Base-by-base conservation (phyloP, 2,113 vertebrate species). In the Leptodactylus fuscus region DNA sequence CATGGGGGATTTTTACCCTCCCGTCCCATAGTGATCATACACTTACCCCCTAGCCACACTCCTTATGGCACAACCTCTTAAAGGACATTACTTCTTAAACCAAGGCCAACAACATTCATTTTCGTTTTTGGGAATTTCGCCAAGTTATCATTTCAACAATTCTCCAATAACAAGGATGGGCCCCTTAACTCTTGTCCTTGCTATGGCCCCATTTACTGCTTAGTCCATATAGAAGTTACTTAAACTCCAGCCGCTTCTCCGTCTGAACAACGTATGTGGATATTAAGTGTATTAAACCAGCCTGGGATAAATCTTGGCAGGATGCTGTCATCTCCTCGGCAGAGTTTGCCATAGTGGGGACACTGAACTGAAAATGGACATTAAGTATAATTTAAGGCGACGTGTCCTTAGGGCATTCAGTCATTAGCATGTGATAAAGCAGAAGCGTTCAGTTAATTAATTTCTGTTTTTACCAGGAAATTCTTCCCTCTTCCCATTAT, bases 391-490 rank as follows among this genome's bases (percentile, higher is more conserved):
- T 85, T 85, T 85, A 85, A 51, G 83, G 51, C 15, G 83, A 85
- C 75, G 34, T 58, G 83, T 71, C 83, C 83, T 80, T 12, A 44
- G 83, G 83, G 83, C 62, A 85, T 58, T 55, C 3, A 85, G 60
- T 85, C 75, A 85, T 85, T 85, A 85, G 75, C 83, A 85, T 85
- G 75, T 58, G 62, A 71, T 80, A 85, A 85, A 85, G 76, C 48
- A 53, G 83, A 85, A 51, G 38, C 48, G 5, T 24, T 41, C 76
- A 85, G 32, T 80, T 85, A 80, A 80, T 85, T 80, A 85, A 85
- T 85, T 79, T 85, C 75, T 79, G 73, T 85, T 85, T 85, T 85
- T 80, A 80, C 75, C 83, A 85, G 75, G 76, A 85, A 85, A 85
- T 79, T 80, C 22, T 34, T 75, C 76, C 49, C 60, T 53, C 18